Evolutionary conservation across 2,888 invertebrate species (phyloP).

Genomic region (Tiliacea aurago): DNA sequence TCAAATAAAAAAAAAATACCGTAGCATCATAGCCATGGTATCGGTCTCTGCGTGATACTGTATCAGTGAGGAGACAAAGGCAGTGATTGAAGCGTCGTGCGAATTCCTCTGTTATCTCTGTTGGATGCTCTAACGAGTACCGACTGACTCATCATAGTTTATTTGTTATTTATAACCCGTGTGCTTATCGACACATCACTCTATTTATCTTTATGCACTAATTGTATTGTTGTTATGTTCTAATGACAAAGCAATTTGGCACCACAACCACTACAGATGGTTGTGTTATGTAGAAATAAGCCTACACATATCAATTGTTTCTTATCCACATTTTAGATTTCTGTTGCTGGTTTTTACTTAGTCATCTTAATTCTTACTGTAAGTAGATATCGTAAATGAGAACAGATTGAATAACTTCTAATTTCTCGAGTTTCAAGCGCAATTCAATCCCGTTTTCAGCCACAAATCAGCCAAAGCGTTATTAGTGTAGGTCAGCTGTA

Average conservation of each 20-base stretch:
- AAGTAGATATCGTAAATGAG: background rate
- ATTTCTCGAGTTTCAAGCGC: background rate
- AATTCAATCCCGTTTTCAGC: background rate
- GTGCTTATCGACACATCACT: conserved; percentile 33
- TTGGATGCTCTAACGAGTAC: background rate
- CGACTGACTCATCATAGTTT: conserved; percentile 53
- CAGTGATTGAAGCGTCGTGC: conserved; percentile 50
- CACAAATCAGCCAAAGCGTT: background rate
- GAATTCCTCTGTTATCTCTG: conserved; percentile 53
- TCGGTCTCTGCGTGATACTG: conserved; percentile 4
- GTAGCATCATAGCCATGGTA: background rate
- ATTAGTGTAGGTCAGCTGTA: background rate
- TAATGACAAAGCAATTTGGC: background rate
- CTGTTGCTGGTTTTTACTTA: background rate
- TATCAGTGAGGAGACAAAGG: conserved; percentile 52
- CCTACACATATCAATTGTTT: background rate
- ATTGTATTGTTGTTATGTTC: conserved; percentile 2
- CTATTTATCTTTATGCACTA: conserved; percentile 12
- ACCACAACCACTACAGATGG: background rate
- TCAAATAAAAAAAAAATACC: conserved; percentile 6
- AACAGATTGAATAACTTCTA: background rate
- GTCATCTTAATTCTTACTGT: background rate
- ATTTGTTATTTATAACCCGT: conserved; percentile 44
- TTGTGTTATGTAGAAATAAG: background rate
- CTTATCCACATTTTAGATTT: background rate